Evolutionary conservation across 2,888 invertebrate genomes (phyloP).

Genomic region (Cerastis leucographa): DNA sequence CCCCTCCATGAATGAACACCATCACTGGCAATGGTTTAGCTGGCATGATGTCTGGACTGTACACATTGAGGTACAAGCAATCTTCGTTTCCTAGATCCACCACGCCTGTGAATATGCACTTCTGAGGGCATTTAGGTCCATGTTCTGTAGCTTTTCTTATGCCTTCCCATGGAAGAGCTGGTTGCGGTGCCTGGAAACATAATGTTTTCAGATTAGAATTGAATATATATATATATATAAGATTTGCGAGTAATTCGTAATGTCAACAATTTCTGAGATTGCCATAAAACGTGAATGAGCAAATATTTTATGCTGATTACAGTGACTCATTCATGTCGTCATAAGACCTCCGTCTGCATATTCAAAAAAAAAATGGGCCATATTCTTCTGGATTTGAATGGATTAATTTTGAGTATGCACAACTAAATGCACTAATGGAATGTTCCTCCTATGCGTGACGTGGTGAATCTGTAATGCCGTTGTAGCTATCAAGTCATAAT

Average conservation of each 20-base stretch:
- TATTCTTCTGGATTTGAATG: not conserved
- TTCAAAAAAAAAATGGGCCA: not conserved
- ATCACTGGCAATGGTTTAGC: conserved; percentile 72
- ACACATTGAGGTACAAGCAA: conserved; percentile 78
- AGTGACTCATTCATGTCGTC: not conserved
- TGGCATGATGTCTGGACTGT: conserved; percentile 70
- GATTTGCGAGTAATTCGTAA: not conserved
- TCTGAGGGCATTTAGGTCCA: conserved; percentile 73
- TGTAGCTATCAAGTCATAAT: not conserved
- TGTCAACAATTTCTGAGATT: conserved; percentile 10
- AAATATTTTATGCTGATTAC: not conserved
- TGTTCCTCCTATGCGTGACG: not conserved
- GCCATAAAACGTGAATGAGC: conserved; percentile 8
- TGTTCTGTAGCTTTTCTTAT: not conserved
- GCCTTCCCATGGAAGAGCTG: not conserved
- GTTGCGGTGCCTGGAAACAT: conserved; percentile 69
- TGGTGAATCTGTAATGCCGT: too few species aligned
- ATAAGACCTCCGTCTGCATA: not conserved
- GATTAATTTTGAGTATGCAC: not conserved
- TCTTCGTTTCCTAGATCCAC: conserved; percentile 73
- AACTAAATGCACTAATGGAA: not conserved
- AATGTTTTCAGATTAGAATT: not conserved
- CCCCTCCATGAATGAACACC: conserved; percentile 80
- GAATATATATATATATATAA: too few species aligned
- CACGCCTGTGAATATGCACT: conserved; percentile 66